Conservation (phyloP, 2,113 vertebrate genomes). For the Centropus bengalensis region DNA sequence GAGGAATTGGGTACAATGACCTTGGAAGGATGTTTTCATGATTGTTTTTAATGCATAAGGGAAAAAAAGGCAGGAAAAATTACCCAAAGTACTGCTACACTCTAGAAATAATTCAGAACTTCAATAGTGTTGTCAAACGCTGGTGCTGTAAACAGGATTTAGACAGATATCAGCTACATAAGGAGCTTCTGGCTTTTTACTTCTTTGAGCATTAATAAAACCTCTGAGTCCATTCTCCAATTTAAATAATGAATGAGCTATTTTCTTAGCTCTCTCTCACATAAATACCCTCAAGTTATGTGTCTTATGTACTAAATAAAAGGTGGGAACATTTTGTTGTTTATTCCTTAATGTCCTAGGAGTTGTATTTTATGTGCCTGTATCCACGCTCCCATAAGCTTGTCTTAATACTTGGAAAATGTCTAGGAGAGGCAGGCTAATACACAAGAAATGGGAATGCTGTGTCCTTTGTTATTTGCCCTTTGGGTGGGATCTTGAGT, state of each 20-base stretch:
- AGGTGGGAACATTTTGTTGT: background rate
- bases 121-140: conserved; percentile 28
- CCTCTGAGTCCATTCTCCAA: background rate
- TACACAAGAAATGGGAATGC: background rate
- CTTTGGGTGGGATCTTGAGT: too few relatives aligned
- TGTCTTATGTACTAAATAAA: background rate
- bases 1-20: conserved; percentile 31
- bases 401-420: background rate
- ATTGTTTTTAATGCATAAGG: conserved; percentile 10
- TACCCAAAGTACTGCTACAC: background rate
- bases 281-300: background rate
- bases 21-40: conserved; percentile 38
- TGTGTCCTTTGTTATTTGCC: background rate
- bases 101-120: conserved; percentile 30
- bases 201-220: conserved; percentile 50
- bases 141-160: conserved; percentile 41
- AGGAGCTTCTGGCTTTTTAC: conserved; percentile 20
- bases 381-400: background rate
- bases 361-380: background rate
- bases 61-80: background rate
- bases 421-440: background rate
- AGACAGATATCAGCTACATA: background rate
- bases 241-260: conserved; percentile 58
- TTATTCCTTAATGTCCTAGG: background rate
- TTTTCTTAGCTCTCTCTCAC: conserved; percentile 8